These are phyloP conservation scores for Apocheima hispidaria DNA, from an alignment of 2,888 invertebrate genomes.

Conservation along the genomic window DNA sequence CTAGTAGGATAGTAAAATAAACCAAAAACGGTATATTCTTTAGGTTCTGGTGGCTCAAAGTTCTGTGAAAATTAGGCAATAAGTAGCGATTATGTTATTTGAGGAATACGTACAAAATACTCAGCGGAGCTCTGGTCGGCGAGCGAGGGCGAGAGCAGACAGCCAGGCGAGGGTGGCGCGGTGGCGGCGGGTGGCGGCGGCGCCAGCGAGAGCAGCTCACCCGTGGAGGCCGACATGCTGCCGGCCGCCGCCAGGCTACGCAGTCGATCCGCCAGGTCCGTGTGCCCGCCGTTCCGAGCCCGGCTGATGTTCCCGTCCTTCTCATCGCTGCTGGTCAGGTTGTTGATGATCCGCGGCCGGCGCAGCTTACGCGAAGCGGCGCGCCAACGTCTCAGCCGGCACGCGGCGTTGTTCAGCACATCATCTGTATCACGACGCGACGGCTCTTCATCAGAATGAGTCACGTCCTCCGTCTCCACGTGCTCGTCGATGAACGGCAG, in stretches of 20 bases:
- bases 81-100: no score
- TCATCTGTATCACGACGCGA: conserved; percentile 70
- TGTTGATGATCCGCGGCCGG: conserved; percentile 80
- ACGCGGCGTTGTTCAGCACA: conserved; percentile 77
- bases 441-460: conserved; percentile 71
- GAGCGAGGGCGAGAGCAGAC: conserved; percentile 74
- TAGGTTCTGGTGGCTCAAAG: no score
- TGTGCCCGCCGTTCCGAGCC: conserved; percentile 65
- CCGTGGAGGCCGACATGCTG: conserved; percentile 78
- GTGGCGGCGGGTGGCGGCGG: conserved; percentile 80
- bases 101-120: conserved; percentile 73
- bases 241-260: conserved; percentile 78
- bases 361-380: conserved; percentile 82
- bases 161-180: conserved; percentile 81
- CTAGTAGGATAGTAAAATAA: no score
- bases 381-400: conserved; percentile 81
- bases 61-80: no score
- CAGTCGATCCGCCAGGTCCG: conserved; percentile 78
- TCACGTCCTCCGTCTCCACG: conserved; percentile 57
- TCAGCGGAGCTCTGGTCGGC: conserved; percentile 78
- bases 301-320: conserved; percentile 60
- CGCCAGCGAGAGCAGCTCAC: conserved; percentile 77
- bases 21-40: no score
- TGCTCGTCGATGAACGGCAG: conserved; percentile 78
- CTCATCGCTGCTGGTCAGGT: conserved; percentile 69